Evolutionary conservation across 2,797 vertebrate genomes (phyloP).

Genomic region (Knipowitschia caucasica): DNA sequence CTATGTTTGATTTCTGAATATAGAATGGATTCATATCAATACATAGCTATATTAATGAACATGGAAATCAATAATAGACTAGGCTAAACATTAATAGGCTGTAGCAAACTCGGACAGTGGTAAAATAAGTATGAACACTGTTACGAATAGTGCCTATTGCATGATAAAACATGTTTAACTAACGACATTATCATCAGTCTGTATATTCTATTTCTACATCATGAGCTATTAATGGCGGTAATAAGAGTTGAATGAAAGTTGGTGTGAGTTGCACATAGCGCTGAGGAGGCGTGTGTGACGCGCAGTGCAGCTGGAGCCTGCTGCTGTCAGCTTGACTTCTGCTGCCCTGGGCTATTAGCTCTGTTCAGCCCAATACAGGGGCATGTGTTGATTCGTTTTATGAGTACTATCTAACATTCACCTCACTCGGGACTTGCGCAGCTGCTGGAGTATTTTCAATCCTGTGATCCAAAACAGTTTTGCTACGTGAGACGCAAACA

Average conservation of each 20-base stretch:
- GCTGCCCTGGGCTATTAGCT: constrained; percentile 21
- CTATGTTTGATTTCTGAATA: too few relatives aligned
- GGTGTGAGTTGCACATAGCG: constrained; percentile 36
- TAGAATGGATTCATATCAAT: too few relatives aligned
- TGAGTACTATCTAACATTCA: neutral
- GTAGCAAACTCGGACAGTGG: too few relatives aligned
- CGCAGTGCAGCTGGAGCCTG: constrained; percentile 48
- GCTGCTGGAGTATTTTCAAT: constrained; percentile 9
- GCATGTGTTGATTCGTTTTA: neutral
- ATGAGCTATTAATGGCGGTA: too few relatives aligned
- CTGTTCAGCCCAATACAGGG: neutral
- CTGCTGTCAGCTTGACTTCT: constrained; percentile 53
- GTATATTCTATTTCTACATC: too few relatives aligned
- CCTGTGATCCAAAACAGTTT: constrained; percentile 15
- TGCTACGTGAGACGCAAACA: constrained; percentile 16
- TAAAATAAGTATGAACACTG: too few relatives aligned
- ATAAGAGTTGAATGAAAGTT: neutral
- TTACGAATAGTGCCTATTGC: neutral
- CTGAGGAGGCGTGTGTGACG: constrained; percentile 46
- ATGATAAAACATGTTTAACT: neutral
- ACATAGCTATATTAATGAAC: too few relatives aligned
- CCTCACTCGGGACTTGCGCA: constrained; percentile 1
- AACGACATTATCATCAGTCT: too few relatives aligned
- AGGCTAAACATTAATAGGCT: too few relatives aligned
- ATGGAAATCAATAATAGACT: too few relatives aligned